Percentiles rank a stretch among this genome's conserved stretches.
These are phyloP conservation scores for Brachyhypopomus occidentalis DNA, from an alignment of 2,113 vertebrate genomes.

Conservation along the genomic window DNA sequence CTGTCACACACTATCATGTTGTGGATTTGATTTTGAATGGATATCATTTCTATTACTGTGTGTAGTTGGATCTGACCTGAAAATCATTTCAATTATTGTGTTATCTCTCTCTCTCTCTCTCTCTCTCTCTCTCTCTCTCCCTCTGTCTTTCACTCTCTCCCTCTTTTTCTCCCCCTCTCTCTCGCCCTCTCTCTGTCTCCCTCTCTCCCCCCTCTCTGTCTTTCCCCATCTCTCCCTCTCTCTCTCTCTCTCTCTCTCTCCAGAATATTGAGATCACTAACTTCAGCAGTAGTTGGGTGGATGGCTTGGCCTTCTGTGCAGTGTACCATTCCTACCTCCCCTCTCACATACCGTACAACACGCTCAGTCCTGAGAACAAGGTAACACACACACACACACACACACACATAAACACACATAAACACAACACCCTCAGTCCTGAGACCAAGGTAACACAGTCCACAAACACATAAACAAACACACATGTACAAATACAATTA, in stretches of 20 bases:
- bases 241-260: neutral
- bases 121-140: too few species aligned
- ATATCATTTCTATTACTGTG: too few species aligned
- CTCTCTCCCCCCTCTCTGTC: neutral
- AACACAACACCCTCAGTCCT: too few species aligned
- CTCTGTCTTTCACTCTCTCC: too few species aligned
- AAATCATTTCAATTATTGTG: too few species aligned
- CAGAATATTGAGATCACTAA: slow-evolving; percentile 82
- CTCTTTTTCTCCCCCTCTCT: too few species aligned
- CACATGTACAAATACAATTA: neutral
- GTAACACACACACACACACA: slow-evolving; percentile 53
- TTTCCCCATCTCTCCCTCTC: neutral
- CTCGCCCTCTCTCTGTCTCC: too few species aligned
- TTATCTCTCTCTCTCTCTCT: too few species aligned
- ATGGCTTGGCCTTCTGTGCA: slow-evolving; percentile 79
- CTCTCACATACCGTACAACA: slow-evolving; percentile 72
- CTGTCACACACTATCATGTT: too few species aligned
- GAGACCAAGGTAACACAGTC: neutral
- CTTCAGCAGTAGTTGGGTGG: slow-evolving; percentile 82
- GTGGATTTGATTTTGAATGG: too few species aligned
- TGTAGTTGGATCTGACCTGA: too few species aligned
- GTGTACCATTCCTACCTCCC: slow-evolving; percentile 80
- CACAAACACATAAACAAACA: neutral
- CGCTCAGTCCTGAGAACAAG: slow-evolving; percentile 72
- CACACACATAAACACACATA: neutral